Conservation (phyloP, 2,797 vertebrate species). For the Acanthurus leucopareius region DNA sequence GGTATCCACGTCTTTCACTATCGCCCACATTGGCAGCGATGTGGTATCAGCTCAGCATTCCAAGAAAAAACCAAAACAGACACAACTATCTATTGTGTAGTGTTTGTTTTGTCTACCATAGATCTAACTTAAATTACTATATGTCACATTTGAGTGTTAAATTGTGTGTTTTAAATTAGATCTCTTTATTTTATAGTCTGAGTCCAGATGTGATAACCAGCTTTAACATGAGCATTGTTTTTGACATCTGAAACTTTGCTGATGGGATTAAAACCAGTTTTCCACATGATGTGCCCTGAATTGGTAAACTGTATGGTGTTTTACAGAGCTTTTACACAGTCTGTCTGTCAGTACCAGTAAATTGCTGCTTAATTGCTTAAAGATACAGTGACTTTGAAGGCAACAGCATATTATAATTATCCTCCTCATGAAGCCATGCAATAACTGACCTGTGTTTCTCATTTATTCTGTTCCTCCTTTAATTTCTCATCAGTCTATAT, state of each 20-base stretch:
- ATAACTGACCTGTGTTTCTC: background rate
- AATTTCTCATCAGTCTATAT: background rate
- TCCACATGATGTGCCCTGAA: background rate
- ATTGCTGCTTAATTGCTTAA: background rate
- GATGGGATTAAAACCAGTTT: background rate
- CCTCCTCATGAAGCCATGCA: background rate
- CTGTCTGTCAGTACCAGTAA: background rate
- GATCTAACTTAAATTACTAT: background rate
- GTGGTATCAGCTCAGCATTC: conserved; percentile 27
- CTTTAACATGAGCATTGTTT: background rate
- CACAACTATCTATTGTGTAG: conserved; percentile 18
- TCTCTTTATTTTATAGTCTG: background rate
- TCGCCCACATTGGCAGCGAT: conserved; percentile 25
- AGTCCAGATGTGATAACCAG: background rate
- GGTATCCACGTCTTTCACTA: conserved; percentile 27
- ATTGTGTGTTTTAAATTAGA: background rate
- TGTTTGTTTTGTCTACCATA: conserved; percentile 54
- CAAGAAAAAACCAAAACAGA: conserved; percentile 41
- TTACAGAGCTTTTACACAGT: background rate
- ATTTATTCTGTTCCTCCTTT: conserved; percentile 1
- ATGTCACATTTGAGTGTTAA: background rate
- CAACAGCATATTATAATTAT: background rate
- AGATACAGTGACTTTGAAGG: background rate
- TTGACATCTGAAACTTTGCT: background rate
- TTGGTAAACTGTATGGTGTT: background rate